phyloP scores from a whole-genome alignment of 2,888 invertebrate species.

The Papilio protenor region DNA sequence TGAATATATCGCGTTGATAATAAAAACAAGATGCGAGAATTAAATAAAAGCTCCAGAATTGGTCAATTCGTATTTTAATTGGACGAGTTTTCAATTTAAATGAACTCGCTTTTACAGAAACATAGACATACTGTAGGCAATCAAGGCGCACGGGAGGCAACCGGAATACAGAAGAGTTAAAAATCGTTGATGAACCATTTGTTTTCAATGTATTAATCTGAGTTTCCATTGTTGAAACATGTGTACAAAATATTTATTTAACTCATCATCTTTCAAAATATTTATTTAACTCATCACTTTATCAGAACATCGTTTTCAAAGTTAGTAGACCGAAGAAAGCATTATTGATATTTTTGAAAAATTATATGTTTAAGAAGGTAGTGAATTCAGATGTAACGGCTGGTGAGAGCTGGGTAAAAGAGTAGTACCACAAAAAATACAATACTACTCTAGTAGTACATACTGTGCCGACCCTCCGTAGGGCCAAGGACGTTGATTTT shows the following conservation, averaged over 20 bases:
- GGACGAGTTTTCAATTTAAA: slow-evolving; percentile 22
- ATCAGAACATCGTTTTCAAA: no score
- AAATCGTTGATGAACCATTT: background rate
- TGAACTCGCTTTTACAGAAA: slow-evolving; percentile 21
- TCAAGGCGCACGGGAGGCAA: slow-evolving; percentile 11
- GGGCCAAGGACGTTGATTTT: no score
- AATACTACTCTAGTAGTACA: no score
- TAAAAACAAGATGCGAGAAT: slow-evolving; percentile 12
- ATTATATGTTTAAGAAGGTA: no score
- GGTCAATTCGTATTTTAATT: slow-evolving; percentile 23
- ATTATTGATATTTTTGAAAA: no score
- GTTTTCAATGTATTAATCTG: background rate
- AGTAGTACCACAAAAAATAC: no score
- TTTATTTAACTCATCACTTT: no score
- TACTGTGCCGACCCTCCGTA: no score
- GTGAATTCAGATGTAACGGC: no score
- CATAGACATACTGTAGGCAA: slow-evolving; percentile 19
- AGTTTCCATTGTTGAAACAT: background rate
- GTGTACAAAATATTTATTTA: background rate
- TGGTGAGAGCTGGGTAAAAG: no score
- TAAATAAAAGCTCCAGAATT: slow-evolving; percentile 5
- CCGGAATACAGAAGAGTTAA: slow-evolving; percentile 17
- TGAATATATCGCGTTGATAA: slow-evolving; percentile 1
- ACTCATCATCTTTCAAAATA: no score
- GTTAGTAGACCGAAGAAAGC: no score